These are phyloP conservation scores for Nezara viridula DNA, from an alignment of 2,888 invertebrate species.

Conservation along the genomic window DNA sequence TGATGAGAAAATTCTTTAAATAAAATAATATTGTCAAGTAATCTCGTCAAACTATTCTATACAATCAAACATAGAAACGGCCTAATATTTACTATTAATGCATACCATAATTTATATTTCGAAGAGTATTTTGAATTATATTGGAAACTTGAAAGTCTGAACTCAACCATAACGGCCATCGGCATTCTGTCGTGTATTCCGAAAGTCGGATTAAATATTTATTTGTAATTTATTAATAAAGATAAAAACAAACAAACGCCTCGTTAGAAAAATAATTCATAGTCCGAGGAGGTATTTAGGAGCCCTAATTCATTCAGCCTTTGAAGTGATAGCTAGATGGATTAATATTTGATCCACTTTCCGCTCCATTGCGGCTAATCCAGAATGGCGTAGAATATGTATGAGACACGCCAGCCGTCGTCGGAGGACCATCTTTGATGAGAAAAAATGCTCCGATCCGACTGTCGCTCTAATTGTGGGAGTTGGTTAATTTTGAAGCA, in stretches of 20 bases:
- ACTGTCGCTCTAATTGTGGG: not conserved
- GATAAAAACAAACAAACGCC: slow-evolving; percentile 33
- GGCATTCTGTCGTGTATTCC: not conserved
- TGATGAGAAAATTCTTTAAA: too few relatives aligned
- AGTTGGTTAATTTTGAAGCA: slow-evolving; percentile 11
- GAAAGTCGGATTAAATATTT: not conserved
- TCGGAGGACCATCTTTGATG: slow-evolving; percentile 2
- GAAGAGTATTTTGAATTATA: not conserved
- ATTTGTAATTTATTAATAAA: not conserved
- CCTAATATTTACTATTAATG: not conserved
- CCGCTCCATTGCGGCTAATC: not conserved
- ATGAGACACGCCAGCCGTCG: not conserved
- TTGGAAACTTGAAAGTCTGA: not conserved
- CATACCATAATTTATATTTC: not conserved
- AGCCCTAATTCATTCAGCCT: not conserved
- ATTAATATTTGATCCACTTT: not conserved
- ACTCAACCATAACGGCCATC: not conserved
- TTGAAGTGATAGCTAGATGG: not conserved
- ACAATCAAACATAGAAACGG: too few relatives aligned
- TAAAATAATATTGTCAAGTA: too few relatives aligned
- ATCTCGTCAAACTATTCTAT: too few relatives aligned
- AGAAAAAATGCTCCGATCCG: not conserved
- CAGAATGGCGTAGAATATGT: not conserved
- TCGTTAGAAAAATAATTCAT: slow-evolving; percentile 17
- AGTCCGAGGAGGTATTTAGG: not conserved